These are phyloP conservation scores for Neolamprologus brichardi DNA, from an alignment of 2,113 vertebrate species.

Conservation along the genomic window DNA sequence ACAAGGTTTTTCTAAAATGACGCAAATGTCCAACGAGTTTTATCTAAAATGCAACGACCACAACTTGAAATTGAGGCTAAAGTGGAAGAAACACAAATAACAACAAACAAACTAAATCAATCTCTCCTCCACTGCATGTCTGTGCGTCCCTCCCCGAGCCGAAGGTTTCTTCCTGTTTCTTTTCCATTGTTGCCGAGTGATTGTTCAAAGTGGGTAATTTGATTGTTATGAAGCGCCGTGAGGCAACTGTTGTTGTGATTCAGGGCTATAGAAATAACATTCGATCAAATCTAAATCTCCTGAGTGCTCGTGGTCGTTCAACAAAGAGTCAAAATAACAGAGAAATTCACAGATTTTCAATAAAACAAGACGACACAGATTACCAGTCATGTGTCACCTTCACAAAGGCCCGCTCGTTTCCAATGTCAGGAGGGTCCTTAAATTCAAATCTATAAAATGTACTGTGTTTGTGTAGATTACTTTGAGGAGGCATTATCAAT, in stretches of 20 bases:
- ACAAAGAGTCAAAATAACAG: background rate
- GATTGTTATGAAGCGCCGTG: background rate
- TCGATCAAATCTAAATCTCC: background rate
- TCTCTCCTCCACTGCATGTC: background rate
- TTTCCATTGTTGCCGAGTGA: background rate
- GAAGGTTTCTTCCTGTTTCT: background rate
- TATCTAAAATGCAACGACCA: background rate
- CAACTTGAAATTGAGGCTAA: background rate
- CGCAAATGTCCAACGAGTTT: background rate
- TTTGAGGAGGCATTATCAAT: background rate
- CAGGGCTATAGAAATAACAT: background rate
- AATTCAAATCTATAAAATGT: background rate
- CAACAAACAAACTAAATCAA: background rate
- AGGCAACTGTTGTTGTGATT: background rate
- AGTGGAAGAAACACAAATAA: background rate
- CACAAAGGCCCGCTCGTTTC: background rate
- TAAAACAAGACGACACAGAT: background rate
- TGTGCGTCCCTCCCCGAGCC: accelerated
- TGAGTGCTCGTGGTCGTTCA: background rate
- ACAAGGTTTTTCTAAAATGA: background rate
- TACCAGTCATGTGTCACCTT: background rate
- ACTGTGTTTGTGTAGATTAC: background rate
- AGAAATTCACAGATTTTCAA: background rate
- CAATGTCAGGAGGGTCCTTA: background rate
- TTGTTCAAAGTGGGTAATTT: background rate